Evolutionary conservation across 2,888 invertebrate species (phyloP).

Genomic region (Eupithecia subumbrata): DNA sequence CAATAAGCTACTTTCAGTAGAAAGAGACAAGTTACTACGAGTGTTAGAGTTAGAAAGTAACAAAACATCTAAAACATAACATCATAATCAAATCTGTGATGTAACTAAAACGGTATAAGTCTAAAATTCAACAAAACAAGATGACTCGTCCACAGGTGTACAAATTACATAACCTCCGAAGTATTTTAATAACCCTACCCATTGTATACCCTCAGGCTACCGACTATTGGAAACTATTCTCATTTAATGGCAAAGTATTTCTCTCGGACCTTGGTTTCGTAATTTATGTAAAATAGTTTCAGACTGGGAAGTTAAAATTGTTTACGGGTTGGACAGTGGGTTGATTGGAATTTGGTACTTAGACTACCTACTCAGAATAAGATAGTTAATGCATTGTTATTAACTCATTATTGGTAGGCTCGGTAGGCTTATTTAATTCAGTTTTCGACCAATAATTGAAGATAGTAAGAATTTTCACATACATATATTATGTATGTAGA

Average conservation of each 20-base stretch:
- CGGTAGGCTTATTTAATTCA: background rate
- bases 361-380: background rate
- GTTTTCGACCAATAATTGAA: no score
- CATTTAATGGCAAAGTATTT: slow-evolving; percentile 72
- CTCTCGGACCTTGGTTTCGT: slow-evolving; percentile 44
- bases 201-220: slow-evolving; percentile 56
- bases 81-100: slow-evolving; percentile 8
- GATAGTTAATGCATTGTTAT: background rate
- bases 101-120: slow-evolving; percentile 6
- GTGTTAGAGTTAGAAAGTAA: background rate
- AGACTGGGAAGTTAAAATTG: slow-evolving; percentile 24
- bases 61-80: background rate
- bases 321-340: slow-evolving; percentile 1
- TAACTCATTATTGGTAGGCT: background rate
- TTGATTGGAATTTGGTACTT: background rate
- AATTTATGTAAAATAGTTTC: slow-evolving; percentile 40
- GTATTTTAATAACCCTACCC: slow-evolving; percentile 72
- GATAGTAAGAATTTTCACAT: background rate
- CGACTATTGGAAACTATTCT: slow-evolving; percentile 67
- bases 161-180: slow-evolving; percentile 54
- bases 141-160: slow-evolving; percentile 60
- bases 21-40: background rate
- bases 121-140: slow-evolving; percentile 34
- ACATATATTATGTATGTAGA: background rate
- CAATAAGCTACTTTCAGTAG: background rate